Percentiles rank a stretch among this genome's conserved stretches.
Evolutionary conservation across 2,888 invertebrate genomes (phyloP).

Genomic region (Philhelius pedissequus): DNA sequence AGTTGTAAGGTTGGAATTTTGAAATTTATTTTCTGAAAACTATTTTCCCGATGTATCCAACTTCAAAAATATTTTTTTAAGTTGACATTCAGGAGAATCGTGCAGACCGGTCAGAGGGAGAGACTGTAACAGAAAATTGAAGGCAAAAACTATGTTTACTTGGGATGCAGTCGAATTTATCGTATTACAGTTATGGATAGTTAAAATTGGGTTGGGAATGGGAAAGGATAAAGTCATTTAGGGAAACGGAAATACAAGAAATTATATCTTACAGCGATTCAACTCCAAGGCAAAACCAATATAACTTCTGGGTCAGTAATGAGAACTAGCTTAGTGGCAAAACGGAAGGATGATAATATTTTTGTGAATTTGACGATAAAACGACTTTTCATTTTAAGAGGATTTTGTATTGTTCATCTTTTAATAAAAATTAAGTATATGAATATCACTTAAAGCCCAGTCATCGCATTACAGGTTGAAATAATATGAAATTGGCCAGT

Average conservation of each 20-base stretch:
- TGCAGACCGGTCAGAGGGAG: neutral
- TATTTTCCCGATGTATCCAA: conserved; percentile 47
- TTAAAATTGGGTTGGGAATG: conserved; percentile 41
- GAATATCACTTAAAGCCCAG: no score
- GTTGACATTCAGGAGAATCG: conserved; percentile 42
- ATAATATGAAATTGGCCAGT: no score
- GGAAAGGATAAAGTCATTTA: conserved; percentile 21
- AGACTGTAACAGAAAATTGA: neutral
- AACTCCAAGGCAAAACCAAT: conserved; percentile 3
- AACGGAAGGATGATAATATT: neutral
- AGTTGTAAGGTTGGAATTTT: conserved; percentile 8
- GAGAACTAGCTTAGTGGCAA: conserved; percentile 11
- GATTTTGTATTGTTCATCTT: no score
- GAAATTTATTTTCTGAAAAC: conserved; percentile 56
- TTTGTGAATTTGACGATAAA: neutral
- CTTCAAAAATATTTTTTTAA: conserved; percentile 41
- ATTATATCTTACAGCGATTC: neutral
- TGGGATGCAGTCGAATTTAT: conserved; percentile 42
- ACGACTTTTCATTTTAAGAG: neutral
- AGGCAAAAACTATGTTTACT: conserved; percentile 20
- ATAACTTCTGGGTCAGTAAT: conserved; percentile 39
- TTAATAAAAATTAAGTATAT: no score
- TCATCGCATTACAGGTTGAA: no score
- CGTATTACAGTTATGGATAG: conserved; percentile 49
- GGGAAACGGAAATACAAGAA: neutral